These are phyloP conservation scores for Ectemnius cavifrons DNA, from an alignment of 2,888 invertebrate species.

Conservation along the genomic window DNA sequence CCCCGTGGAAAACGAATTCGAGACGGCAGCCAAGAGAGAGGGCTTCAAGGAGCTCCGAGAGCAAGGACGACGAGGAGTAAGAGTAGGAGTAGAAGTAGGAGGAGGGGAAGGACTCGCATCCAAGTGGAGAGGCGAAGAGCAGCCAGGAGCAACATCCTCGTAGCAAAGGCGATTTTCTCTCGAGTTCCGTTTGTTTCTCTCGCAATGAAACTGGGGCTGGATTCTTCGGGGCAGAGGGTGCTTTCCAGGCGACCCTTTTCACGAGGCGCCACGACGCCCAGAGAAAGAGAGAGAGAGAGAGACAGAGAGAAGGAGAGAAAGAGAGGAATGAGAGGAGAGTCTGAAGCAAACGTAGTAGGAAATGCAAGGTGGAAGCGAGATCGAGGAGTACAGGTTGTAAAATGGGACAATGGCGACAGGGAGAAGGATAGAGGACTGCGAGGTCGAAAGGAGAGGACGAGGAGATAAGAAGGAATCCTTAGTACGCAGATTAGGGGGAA, in stretches of 20 bases:
- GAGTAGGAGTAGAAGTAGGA: background rate
- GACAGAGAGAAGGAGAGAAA: background rate
- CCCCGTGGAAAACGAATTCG: conserved; percentile 51
- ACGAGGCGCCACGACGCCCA: conserved; percentile 14
- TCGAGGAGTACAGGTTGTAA: conserved; percentile 15
- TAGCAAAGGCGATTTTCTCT: conserved; percentile 56
- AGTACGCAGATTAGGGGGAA: conserved; percentile 57
- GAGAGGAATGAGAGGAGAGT: background rate
- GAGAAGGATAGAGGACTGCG: background rate
- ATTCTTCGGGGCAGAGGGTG: conserved; percentile 25
- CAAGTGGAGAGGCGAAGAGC: conserved; percentile 4
- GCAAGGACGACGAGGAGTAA: no score
- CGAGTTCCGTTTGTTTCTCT: conserved; percentile 61
- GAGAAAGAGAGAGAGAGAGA: background rate
- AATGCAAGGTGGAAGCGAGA: background rate
- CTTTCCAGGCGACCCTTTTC: conserved; percentile 42
- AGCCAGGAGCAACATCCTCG: conserved; percentile 16
- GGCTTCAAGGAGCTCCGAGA: background rate
- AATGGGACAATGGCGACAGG: background rate
- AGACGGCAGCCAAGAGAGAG: conserved; percentile 9
- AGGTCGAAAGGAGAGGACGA: conserved; percentile 24
- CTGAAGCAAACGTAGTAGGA: conserved; percentile 6
- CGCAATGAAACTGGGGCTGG: conserved; percentile 50
- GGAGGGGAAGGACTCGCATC: background rate
- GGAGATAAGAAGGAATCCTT: conserved; percentile 47